Conservation (phyloP, 2,113 vertebrate genomes). For the Pangasianodon hypophthalmus region DNA sequence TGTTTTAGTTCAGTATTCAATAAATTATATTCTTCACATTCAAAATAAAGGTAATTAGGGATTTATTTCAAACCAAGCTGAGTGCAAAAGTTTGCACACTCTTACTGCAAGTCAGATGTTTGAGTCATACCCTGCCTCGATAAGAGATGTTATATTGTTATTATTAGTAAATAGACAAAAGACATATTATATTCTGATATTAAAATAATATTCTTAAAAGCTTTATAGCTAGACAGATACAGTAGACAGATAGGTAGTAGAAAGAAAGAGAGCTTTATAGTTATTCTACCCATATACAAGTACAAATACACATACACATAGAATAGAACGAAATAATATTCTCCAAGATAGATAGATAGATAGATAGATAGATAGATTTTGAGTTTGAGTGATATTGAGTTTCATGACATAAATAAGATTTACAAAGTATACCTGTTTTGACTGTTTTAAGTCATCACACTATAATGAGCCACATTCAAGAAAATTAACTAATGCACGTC, state of each 20-base stretch:
- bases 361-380: neutral
- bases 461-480: too few relatives aligned
- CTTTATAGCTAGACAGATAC: too few relatives aligned
- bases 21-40: neutral
- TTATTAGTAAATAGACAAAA: neutral
- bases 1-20: neutral
- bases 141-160: neutral
- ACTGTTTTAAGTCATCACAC: too few relatives aligned
- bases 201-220: neutral
- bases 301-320: too few relatives aligned
- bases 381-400: too few relatives aligned
- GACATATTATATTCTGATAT: neutral
- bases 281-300: too few relatives aligned
- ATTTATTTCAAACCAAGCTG: neutral
- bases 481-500: neutral
- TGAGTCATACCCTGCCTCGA: neutral
- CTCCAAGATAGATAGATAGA: neutral
- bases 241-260: too few relatives aligned
- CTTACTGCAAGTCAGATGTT: neutral
- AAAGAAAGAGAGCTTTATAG: too few relatives aligned
- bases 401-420: too few relatives aligned
- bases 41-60: neutral
- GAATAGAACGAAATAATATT: too few relatives aligned
- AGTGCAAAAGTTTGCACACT: neutral
- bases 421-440: too few relatives aligned